Percentiles rank a stretch among this genome's conserved stretches.
These are phyloP conservation scores for Picathartes gymnocephalus DNA, from an alignment of 2,113 vertebrate species.

Conservation along the genomic window DNA sequence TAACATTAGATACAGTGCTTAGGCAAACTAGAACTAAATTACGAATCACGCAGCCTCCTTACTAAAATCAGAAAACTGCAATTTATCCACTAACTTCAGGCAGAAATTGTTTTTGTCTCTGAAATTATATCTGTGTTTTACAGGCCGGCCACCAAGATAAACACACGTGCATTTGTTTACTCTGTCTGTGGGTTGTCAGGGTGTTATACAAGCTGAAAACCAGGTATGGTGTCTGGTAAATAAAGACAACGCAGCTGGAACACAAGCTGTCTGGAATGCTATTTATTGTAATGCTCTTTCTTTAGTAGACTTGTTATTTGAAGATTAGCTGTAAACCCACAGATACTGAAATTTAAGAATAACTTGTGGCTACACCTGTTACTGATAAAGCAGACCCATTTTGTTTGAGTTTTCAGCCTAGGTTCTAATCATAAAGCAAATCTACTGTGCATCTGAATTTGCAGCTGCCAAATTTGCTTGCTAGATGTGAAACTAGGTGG, in stretches of 20 bases:
- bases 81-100: not conserved
- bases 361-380: not conserved
- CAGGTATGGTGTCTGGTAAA: not conserved
- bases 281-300: not conserved
- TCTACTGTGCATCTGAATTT: not conserved
- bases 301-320: not conserved
- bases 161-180: not conserved
- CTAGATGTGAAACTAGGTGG: not conserved
- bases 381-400: not conserved
- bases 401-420: not conserved
- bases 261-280: not conserved
- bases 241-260: not conserved
- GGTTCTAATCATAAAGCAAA: not conserved
- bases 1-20: not conserved
- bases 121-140: not conserved
- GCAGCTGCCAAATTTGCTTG: not conserved
- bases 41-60: not conserved
- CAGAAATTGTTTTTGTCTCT: not conserved
- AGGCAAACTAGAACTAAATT: slow-evolving; percentile 3
- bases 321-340: not conserved
- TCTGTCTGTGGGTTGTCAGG: not conserved
- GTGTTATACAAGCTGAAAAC: not conserved
- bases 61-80: not conserved
- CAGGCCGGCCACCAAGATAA: not conserved
- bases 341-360: not conserved